Base-by-base conservation (phyloP, 2,888 invertebrate species). In the Coenonympha glycerion region DNA sequence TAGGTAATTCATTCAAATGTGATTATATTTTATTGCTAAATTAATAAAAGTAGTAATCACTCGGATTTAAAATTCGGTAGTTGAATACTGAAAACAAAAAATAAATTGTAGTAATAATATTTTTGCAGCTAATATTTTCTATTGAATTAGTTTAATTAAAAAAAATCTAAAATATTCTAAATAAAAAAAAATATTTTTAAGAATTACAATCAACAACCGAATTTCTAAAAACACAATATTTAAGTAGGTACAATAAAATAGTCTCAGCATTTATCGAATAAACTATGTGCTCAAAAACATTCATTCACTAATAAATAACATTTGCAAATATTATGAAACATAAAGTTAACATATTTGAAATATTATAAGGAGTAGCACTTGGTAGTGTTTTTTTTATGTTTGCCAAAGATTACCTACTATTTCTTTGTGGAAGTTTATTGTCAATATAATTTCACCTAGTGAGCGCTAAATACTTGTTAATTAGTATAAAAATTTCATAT, bases 11-110 rank as follows among this genome's bases (percentile, higher is more conserved):
- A 39, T 41, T 39, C 28, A 28, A 41, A 18, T 28, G 28, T 28
- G 41, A 41, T 41, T 30, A 41, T 11, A 41, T 28, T n/a, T 41
- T 40, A 40, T 26, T 39, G 11, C 15, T 9, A 24, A 26, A 40
- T n/a, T 16, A 39, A 24, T 15, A 15, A 3, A 41, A 39, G n/a
- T n/a, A 39, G 15, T 13, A 39, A 39, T 15, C n/a, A 24, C 13
- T 3, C 13, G 22, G 13, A 13, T 22, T 24, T 24, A 8, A 2
- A 22, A 15, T 9, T 33, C 31, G 31, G 16, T 22, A 39, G 11
- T 36, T 36, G 19, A 11, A 13, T 21, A n/a, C 11, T 22, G 34
- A n/a, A 5, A 21, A 21, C 33, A 33, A 16, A 6, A 31, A 16
- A 33, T 16, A 18, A 5, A 24, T 16, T 9, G 1, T 16, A 37